A percentile compares a stretch with the other conserved stretches of the same genome.
Evolutionary conservation across 2,113 vertebrate species (phyloP).

Genomic region (Leucopternis melanops): DNA sequence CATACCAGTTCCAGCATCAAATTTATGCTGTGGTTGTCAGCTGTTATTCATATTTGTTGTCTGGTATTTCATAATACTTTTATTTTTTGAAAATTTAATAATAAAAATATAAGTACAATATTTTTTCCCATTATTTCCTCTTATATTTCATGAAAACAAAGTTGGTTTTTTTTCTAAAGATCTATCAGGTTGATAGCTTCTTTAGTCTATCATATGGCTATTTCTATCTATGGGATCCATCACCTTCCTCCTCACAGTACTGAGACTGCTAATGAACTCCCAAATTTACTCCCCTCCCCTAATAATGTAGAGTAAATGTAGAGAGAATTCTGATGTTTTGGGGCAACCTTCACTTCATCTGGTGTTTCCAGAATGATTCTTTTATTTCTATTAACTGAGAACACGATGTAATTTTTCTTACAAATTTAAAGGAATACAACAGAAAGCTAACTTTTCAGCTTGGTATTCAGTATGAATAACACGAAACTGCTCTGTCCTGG

Average conservation of each 20-base stretch:
- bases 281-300: not conserved
- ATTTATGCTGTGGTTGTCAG: not conserved
- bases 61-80: not conserved
- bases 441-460: not conserved
- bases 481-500: not conserved
- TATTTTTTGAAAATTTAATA: not conserved
- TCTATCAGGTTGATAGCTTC: not conserved
- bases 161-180: rapidly evolving
- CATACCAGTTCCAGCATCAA: not conserved
- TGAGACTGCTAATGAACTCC: not conserved
- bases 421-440: not conserved
- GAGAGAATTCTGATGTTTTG: not conserved
- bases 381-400: not conserved
- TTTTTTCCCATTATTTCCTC: not conserved
- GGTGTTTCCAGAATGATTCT: not conserved
- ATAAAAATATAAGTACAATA: not conserved
- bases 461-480: not conserved
- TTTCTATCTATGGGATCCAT: not conserved
- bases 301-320: not conserved
- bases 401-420: not conserved
- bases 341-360: not conserved
- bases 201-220: not conserved
- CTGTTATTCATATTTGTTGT: not conserved
- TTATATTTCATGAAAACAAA: not conserved
- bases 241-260: not conserved